Conservation (phyloP, 2,797 vertebrate genomes). For the Acanthornis magna region DNA sequence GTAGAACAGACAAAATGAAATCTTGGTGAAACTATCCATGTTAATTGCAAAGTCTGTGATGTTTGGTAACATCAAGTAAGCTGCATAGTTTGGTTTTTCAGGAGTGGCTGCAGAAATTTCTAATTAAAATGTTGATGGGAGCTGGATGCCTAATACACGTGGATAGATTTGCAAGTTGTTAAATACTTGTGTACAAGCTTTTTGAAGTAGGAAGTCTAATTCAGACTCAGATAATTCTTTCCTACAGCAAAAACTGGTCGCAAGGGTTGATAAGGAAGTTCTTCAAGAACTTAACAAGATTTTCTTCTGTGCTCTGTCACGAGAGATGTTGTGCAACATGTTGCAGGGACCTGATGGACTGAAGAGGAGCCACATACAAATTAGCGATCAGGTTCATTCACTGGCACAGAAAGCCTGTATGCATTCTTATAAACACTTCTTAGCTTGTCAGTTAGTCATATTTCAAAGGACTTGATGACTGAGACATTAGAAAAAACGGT, state of each 20-base stretch:
- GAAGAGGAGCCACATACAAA: background rate
- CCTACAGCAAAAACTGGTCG: background rate
- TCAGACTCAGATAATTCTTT: background rate
- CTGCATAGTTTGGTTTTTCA: background rate
- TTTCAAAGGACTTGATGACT: background rate
- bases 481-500: background rate
- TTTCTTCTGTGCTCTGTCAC: conserved; percentile 6
- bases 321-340: background rate
- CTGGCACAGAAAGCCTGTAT: background rate
- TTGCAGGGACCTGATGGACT: background rate
- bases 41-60: background rate
- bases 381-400: background rate
- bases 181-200: background rate
- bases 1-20: background rate
- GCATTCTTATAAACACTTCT: background rate
- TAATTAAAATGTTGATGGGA: background rate
- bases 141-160: background rate
- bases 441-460: background rate
- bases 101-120: conserved; percentile 4
- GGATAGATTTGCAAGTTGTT: background rate
- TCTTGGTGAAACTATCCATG: background rate
- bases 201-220: background rate
- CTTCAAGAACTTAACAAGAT: background rate
- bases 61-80: background rate
- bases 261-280: background rate